Percentiles rank a stretch among this genome's conserved stretches.
Evolutionary conservation across 2,113 vertebrate genomes (phyloP).

Genomic region (Copsychus sechellarum): DNA sequence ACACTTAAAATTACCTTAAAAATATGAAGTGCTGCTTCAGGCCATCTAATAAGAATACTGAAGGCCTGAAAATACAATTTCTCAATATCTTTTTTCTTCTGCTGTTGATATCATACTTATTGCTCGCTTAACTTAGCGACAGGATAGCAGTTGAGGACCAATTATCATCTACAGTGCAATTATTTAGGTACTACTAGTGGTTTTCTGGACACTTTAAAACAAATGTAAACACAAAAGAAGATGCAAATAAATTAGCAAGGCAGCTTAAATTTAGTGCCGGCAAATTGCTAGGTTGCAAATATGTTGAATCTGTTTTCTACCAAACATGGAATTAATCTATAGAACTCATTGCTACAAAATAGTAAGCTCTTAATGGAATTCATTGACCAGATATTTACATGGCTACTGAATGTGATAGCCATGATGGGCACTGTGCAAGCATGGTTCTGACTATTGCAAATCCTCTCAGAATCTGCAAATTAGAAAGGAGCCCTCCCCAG

Average conservation of each 20-base stretch:
- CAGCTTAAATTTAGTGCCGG: background rate
- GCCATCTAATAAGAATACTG: background rate
- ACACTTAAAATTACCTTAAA: background rate
- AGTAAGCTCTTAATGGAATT: background rate
- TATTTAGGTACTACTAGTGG: background rate
- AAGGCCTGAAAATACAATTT: background rate
- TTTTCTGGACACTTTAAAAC: background rate
- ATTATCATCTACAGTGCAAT: background rate
- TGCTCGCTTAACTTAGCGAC: background rate
- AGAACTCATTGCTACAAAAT: background rate
- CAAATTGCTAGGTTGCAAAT: background rate
- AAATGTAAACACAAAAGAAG: background rate
- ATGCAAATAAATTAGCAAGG: background rate
- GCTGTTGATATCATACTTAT: background rate
- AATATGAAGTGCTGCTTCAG: background rate
- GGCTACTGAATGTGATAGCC: background rate
- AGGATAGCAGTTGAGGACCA: background rate
- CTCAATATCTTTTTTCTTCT: background rate
- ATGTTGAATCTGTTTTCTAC: background rate
- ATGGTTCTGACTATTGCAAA: background rate
- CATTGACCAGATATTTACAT: background rate
- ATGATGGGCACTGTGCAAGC: background rate
- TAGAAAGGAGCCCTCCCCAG: background rate
- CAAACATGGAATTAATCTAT: background rate
- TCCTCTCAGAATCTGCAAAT: background rate